phyloP scores from a whole-genome alignment of 2,888 invertebrate genomes.

The Ophion slaviceki region DNA sequence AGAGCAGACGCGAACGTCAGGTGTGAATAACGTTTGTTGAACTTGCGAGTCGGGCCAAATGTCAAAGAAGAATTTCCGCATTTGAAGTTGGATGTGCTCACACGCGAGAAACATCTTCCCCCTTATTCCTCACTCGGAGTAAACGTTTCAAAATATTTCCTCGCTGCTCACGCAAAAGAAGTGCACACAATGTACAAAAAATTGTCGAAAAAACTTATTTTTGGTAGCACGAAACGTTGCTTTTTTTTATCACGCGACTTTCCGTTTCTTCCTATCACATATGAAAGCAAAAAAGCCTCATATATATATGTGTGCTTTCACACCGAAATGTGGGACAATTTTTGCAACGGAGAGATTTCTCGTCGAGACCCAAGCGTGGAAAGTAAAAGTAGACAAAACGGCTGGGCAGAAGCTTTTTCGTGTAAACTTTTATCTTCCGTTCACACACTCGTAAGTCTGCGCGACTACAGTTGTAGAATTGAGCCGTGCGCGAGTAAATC shows the following conservation, averaged over 20 bases:
- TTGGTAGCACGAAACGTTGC: not conserved
- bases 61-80: not conserved
- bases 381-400: not conserved
- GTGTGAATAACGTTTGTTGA: conserved; percentile 36
- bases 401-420: conserved; percentile 22
- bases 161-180: no score
- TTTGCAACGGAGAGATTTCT: not conserved
- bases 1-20: no score
- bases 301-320: not conserved
- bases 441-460: conserved; percentile 21
- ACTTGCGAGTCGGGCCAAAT: not conserved
- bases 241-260: no score
- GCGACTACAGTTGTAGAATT: not conserved
- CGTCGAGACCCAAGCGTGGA: not conserved
- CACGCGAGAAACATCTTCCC: not conserved
- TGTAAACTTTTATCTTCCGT: conserved; percentile 42
- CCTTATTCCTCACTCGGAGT: not conserved
- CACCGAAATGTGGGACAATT: not conserved
- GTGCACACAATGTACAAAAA: not conserved
- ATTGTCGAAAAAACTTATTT: not conserved
- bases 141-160: not conserved
- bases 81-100: no score
- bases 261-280: no score
- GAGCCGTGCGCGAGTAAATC: not conserved
- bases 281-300: not conserved